phyloP scores from a whole-genome alignment of 2,113 vertebrate species.

The Petroica traversi region DNA sequence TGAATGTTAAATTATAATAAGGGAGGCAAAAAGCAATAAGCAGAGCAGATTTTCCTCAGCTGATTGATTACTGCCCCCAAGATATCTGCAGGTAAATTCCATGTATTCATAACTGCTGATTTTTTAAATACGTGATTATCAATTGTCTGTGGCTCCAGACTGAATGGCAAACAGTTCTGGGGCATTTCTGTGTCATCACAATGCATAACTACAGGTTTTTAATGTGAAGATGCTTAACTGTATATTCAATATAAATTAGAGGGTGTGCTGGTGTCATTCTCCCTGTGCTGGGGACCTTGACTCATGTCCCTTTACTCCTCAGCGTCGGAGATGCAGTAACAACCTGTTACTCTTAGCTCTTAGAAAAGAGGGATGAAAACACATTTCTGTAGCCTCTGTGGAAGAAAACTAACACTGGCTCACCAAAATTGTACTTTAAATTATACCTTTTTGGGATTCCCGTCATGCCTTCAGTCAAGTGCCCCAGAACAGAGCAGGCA shows the following conservation, averaged over 20 bases:
- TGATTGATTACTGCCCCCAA: not conserved
- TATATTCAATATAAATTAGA: not conserved
- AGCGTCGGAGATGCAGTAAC: not conserved
- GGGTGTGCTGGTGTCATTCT: not conserved
- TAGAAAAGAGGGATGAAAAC: not conserved
- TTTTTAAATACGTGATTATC: not conserved
- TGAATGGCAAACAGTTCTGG: not conserved
- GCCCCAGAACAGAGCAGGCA: not conserved
- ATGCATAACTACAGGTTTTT: not conserved
- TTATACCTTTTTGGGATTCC: not conserved
- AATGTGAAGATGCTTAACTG: not conserved
- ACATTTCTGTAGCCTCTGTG: not conserved
- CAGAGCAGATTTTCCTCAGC: not conserved
- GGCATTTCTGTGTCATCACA: not conserved
- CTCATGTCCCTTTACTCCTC: not conserved
- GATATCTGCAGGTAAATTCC: not conserved
- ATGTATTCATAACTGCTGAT: not conserved
- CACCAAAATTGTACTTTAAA: not conserved
- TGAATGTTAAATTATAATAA: not conserved
- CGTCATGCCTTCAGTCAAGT: not conserved
- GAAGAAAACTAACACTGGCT: not conserved
- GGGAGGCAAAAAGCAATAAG: not conserved
- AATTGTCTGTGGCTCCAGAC: not conserved
- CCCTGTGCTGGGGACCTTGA: not conserved
- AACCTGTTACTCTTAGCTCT: not conserved